Evolutionary conservation across 1,140 invertebrate genomes (phyloP), one percentile per base, ranked within the genome.

Genomic region (Drosophila ficusphila): DNA sequence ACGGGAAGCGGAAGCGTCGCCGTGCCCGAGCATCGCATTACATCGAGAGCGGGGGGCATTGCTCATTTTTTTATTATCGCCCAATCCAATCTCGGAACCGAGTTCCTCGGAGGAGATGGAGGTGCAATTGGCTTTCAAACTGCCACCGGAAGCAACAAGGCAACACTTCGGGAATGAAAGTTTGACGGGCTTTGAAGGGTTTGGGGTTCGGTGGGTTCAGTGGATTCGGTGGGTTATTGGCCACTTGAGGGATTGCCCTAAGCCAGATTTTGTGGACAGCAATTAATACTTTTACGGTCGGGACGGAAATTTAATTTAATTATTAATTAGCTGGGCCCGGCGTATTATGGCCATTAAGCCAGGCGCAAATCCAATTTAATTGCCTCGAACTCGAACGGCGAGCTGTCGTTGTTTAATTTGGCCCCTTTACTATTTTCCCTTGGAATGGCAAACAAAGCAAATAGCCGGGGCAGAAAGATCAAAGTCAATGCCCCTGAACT

Each of bases 281-380:
- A 86, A 85, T 85, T 85, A 85, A 85, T 85, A 76, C 73, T 86
- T 86, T 85, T 73, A 88, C 53, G 72, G 38, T 31, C 31, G 14
- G 48, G 54, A 33, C 46, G 72, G 41, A 79, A 79, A 76, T 81
- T 85, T 81, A 88, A 86, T 86, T 86, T 61, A 86, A 86, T 86
- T 77, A 86, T 86, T 88, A 88, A 86, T 86, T 81, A 79, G 64
- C 72, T 7, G 6, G 44, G 7, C 25, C 27, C 14, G 41, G 29
- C 42, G 48, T 69, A 81, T 88, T 88, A 74, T 81, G 73, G 72
- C 79, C 76, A 86, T 86, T 81, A 88, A 88, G 67, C 76, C 61
- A 62, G 64, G 74, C 73, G 77, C 34, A 70, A 61, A 74, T 58
- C 61, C 81, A 86, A 76, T 79, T 83, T 79, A 79, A 69, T 79